Conservation (phyloP, 2,113 vertebrate species). For the Xenus cinereus region DNA sequence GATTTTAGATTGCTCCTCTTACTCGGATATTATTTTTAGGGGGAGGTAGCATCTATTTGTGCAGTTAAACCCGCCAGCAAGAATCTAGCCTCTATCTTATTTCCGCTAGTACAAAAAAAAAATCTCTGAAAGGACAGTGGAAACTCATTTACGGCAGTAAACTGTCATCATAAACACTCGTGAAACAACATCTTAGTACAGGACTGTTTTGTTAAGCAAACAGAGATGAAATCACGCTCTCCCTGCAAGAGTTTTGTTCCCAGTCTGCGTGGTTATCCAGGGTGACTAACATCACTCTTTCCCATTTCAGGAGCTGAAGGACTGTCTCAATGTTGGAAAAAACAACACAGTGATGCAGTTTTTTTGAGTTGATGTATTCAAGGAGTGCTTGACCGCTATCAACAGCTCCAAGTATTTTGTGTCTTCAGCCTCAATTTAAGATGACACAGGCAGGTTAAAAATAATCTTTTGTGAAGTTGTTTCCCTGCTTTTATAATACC, state of each 20-base stretch:
- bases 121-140: background rate
- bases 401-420: background rate
- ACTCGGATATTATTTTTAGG: background rate
- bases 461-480: background rate
- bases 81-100: background rate
- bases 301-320: background rate
- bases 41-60: background rate
- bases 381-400: background rate
- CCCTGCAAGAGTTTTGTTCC: background rate
- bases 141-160: background rate
- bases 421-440: background rate
- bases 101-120: background rate
- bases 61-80: background rate
- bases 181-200: background rate
- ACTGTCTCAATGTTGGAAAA: background rate
- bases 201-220: background rate
- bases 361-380: background rate
- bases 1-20: background rate
- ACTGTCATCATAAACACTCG: background rate
- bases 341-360: accelerated
- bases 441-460: background rate
- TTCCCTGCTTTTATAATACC: background rate
- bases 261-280: background rate
- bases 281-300: background rate
- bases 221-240: background rate